Evolutionary conservation across 1,140 invertebrate genomes (phyloP).

Genomic region (Theocolax elegans): DNA sequence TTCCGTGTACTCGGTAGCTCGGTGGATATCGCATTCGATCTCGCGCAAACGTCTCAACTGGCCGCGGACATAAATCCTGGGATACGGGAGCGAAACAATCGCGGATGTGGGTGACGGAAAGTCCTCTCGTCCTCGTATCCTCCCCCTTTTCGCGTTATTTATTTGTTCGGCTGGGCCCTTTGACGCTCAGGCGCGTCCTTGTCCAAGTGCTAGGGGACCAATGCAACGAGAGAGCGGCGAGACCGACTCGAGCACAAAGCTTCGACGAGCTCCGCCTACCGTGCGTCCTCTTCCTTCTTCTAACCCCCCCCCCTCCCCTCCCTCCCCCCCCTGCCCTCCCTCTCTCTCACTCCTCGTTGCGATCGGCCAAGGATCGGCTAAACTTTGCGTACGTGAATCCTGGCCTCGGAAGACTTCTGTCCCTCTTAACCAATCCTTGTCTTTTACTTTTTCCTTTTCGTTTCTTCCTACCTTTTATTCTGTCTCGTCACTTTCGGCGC

Average conservation of each 20-base stretch:
- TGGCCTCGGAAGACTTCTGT: not conserved
- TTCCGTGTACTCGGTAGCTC: constrained; percentile 48
- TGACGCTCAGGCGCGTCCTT: constrained; percentile 29
- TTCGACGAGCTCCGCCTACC: constrained; percentile 61
- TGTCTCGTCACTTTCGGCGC: constrained; percentile 14
- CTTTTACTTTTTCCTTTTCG: not conserved
- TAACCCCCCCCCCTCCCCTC: constrained; percentile 29
- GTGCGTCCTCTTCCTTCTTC: constrained; percentile 35
- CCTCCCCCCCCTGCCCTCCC: constrained; percentile 39
- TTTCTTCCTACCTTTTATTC: constrained; percentile 9
- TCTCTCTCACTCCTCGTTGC: constrained; percentile 37
- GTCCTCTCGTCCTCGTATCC: constrained; percentile 35
- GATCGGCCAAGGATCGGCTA: not conserved
- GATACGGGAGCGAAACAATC: constrained; percentile 59
- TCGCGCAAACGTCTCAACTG: constrained; percentile 67
- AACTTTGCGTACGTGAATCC: not conserved
- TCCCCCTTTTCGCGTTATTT: constrained; percentile 33
- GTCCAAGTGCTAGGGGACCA: constrained; percentile 45
- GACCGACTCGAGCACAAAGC: constrained; percentile 57
- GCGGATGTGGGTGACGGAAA: constrained; percentile 61
- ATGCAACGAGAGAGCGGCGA: constrained; percentile 57
- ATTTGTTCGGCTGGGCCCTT: constrained; percentile 20
- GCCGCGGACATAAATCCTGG: constrained; percentile 62
- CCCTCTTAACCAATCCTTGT: constrained; percentile 21
- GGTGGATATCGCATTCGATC: constrained; percentile 62